Evolutionary conservation across 1,140 invertebrate genomes (phyloP).

Genomic region (Drosophila ananassae): DNA sequence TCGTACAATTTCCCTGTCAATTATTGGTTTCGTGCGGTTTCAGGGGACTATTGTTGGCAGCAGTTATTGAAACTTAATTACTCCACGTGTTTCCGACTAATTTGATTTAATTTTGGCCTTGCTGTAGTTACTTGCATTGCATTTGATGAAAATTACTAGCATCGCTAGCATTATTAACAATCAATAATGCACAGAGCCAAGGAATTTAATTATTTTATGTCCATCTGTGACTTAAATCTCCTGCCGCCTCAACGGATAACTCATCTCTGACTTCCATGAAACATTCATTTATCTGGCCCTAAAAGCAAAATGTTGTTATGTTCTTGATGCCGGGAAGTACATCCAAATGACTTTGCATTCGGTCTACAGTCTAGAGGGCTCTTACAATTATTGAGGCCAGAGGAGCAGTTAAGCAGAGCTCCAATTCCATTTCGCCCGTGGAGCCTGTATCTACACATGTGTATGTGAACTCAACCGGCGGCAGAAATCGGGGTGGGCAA

Average conservation of each 20-base stretch:
- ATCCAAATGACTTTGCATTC: constrained; percentile 41
- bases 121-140: neutral
- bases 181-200: constrained; percentile 3
- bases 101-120: neutral
- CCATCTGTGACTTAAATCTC: neutral
- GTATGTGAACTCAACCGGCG: neutral
- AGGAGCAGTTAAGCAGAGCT: constrained; percentile 1
- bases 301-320: constrained; percentile 61
- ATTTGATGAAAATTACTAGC: neutral
- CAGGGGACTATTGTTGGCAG: neutral
- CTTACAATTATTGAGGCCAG: constrained; percentile 20
- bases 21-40: neutral
- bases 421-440: neutral
- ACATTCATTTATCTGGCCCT: constrained; percentile 43
- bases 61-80: neutral
- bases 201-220: constrained; percentile 16
- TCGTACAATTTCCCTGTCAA: neutral
- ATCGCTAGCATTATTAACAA: constrained; percentile 20
- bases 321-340: constrained; percentile 43
- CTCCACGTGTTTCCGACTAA: neutral
- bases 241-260: neutral
- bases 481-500: neutral
- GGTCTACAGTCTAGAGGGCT: constrained; percentile 16
- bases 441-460: constrained; percentile 7
- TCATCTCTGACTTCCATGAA: constrained; percentile 14